phyloP scores from a whole-genome alignment of 2,797 vertebrate species.

The Bucorvus abyssinicus region DNA sequence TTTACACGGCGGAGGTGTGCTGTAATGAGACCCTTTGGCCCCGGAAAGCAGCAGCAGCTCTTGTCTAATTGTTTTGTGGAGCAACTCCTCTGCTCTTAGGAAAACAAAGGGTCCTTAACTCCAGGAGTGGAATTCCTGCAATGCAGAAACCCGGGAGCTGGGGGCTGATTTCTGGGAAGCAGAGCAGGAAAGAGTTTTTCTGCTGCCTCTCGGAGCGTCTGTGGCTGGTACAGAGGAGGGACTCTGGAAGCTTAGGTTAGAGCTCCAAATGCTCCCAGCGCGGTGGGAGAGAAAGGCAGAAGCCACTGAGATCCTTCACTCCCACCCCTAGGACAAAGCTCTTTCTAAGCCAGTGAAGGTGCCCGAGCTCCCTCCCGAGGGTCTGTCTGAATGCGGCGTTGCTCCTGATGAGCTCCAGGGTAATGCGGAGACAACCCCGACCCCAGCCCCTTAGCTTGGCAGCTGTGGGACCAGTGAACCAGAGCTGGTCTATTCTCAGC shows the following conservation, averaged over 20 bases:
- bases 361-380: background rate
- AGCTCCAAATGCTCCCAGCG: background rate
- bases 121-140: background rate
- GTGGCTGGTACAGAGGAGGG: background rate
- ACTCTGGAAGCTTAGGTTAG: background rate
- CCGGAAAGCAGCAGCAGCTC: constrained; percentile 16
- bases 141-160: background rate
- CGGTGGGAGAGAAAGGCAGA: background rate
- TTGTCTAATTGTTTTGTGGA: background rate
- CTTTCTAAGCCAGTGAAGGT: background rate
- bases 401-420: background rate
- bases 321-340: background rate
- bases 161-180: background rate
- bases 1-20: background rate
- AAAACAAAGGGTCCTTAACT: constrained; percentile 33
- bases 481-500: background rate
- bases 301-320: background rate
- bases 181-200: background rate
- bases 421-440: background rate
- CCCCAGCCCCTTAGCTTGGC: background rate
- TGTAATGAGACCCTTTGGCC: background rate
- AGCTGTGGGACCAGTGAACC: background rate
- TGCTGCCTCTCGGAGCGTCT: background rate
- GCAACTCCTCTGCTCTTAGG: background rate
- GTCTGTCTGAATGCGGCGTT: background rate